Base-by-base conservation (phyloP, 2,888 invertebrate genomes). In the Orgyia antiqua region DNA sequence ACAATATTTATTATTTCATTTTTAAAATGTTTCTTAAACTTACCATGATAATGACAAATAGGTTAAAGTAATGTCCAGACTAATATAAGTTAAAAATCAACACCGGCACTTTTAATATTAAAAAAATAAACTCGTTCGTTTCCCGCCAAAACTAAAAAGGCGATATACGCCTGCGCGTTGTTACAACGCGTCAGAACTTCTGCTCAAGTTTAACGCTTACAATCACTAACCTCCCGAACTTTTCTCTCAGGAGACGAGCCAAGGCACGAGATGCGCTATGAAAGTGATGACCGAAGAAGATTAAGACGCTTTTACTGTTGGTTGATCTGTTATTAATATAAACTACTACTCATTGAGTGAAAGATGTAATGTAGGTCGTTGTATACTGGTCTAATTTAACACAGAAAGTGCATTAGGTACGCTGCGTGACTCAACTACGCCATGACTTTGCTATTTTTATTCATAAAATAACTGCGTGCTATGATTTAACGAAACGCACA, bases 231-330 rank as follows among this genome's bases (percentile, higher is more conserved):
- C 61, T 49, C 63, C 66, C 61, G 45, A 57, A 44, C 54, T 58
- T 72, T 72, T 68, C 76, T 68, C 70, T 58, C 52, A 54, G 46
- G 48, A 58, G 60, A n/a, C n/a, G n/a, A 59, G 56, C 51, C 50
- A 54, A 63, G 55, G 66, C 73, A 77, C 73, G 75, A 75, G 68
- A 78, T 52, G 55, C 49, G 49, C 50, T 55, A 72, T 62, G 78
- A 78, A 76, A 78, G 79, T 62, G 61, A 61, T 62, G 65, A 56
- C 67, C 69, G 66, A 71, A 70, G 60, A 55, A 65, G 56, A 58
- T 47, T 48, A 51, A 37, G 50, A 31, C 18, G 23, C 36, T 45
- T 33, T 42, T 39, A 35, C 33, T 34, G 37, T 38, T 41, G 31
- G 30, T 25, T 41, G 36, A 42, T 43, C 31, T 47, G 33, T 35